Evolutionary conservation across 2,113 vertebrate genomes (phyloP).

Genomic region (Salvelinus fontinalis): DNA sequence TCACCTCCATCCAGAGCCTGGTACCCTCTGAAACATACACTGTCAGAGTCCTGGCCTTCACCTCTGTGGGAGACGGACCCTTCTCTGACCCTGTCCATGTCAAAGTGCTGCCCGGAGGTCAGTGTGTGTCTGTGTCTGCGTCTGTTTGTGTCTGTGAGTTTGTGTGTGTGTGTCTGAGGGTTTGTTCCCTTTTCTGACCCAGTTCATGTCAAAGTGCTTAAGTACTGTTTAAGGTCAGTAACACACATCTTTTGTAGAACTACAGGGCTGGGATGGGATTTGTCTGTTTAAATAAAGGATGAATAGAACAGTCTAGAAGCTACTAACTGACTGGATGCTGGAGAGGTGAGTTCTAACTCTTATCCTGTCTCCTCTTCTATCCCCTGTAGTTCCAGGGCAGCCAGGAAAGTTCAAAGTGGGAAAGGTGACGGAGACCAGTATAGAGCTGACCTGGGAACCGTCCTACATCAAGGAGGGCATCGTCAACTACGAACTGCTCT

Average conservation of each 20-base stretch:
- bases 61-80: slow-evolving; percentile 94
- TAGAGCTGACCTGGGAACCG: slow-evolving; percentile 88
- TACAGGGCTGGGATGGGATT: no score
- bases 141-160: no score
- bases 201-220: no score
- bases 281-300: no score
- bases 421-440: slow-evolving; percentile 88
- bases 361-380: background rate
- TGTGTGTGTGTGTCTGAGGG: background rate
- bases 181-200: no score
- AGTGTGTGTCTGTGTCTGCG: slow-evolving; percentile 37
- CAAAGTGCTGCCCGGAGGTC: slow-evolving; percentile 95
- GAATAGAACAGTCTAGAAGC: background rate
- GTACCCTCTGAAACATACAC: slow-evolving; percentile 91
- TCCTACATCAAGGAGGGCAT: slow-evolving; percentile 88
- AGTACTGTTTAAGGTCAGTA: background rate
- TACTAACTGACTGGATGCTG: background rate
- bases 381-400: slow-evolving; percentile 86
- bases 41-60: slow-evolving; percentile 92
- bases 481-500: slow-evolving; percentile 91
- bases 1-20: slow-evolving; percentile 92
- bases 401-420: slow-evolving; percentile 92
- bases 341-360: background rate
- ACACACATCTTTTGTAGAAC: no score
- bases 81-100: slow-evolving; percentile 94